A percentile compares a stretch with the other conserved stretches of the same genome.
Conservation (phyloP, 1,140 invertebrate species). For the Philotrypesis tridentata region DNA sequence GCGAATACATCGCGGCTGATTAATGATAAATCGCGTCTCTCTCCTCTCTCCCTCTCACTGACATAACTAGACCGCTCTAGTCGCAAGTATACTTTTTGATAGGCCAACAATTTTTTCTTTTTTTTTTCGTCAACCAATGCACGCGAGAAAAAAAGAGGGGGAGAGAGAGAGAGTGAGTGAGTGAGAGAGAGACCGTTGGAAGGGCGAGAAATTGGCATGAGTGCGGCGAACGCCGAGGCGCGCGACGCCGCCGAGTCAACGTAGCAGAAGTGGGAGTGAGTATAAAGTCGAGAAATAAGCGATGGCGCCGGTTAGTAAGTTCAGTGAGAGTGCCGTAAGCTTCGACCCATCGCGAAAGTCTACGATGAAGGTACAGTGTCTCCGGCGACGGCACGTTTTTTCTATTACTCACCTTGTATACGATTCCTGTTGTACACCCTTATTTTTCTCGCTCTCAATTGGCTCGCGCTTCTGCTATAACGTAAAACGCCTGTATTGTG, state of each 20-base stretch:
- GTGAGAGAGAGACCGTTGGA: background rate
- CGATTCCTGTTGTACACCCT: too few species aligned
- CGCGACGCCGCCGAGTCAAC: constrained; percentile 43
- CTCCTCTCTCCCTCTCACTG: background rate
- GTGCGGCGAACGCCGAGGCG: background rate
- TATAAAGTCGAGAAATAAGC: constrained; percentile 69
- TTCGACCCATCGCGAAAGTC: constrained; percentile 66
- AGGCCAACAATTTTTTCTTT: too few species aligned
- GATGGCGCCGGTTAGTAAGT: constrained; percentile 67
- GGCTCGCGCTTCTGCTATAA: background rate
- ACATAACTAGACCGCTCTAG: background rate
- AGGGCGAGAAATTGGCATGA: constrained; percentile 32
- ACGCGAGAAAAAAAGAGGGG: background rate
- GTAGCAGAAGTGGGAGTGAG: constrained; percentile 65
- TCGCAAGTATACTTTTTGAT: background rate
- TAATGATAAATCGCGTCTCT: background rate
- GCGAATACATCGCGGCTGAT: too few species aligned
- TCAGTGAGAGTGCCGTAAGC: constrained; percentile 72
- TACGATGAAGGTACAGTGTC: constrained; percentile 66
- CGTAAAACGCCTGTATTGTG: background rate
- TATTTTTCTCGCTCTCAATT: background rate
- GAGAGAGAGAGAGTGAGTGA: background rate
- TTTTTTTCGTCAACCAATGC: background rate
- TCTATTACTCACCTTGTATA: constrained; percentile 41
- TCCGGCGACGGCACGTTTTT: constrained; percentile 46